These are phyloP conservation scores for Pogonognathellus flavescens DNA, from an alignment of 1,140 invertebrate species.

Conservation along the genomic window DNA sequence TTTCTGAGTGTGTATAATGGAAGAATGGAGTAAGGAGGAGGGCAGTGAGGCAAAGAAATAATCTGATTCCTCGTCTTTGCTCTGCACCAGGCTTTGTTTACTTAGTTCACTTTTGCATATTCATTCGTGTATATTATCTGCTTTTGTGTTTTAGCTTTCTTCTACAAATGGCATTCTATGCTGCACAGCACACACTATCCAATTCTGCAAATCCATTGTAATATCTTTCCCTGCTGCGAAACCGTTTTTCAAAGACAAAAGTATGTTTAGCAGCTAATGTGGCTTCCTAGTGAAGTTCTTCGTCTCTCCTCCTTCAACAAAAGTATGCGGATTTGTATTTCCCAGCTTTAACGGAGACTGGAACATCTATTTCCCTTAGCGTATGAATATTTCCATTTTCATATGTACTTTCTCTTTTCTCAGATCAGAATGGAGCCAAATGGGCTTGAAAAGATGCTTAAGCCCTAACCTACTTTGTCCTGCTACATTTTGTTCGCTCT, in stretches of 20 bases:
- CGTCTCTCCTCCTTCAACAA: background rate
- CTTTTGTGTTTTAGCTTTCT: background rate
- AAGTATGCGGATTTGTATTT: conserved; percentile 28
- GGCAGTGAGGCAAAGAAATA: too few species aligned
- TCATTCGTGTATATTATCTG: background rate
- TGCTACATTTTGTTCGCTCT: background rate
- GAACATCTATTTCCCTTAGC: conserved; percentile 13
- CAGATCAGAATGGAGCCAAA: background rate
- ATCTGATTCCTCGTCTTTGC: background rate
- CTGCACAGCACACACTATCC: background rate
- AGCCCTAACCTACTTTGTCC: conserved; percentile 20
- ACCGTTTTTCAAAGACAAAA: conserved; percentile 31
- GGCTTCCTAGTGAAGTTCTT: background rate
- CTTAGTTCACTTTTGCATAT: background rate
- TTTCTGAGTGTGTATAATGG: too few species aligned
- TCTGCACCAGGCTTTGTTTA: background rate
- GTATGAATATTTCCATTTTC: conserved; percentile 31
- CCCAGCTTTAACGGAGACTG: background rate
- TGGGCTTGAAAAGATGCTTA: conserved; percentile 27
- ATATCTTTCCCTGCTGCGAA: conserved; percentile 1
- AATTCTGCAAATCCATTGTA: background rate
- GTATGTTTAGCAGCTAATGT: background rate
- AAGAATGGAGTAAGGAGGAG: too few species aligned
- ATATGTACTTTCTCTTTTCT: background rate
- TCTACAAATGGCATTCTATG: background rate